These are phyloP conservation scores for Pelochelys cantorii DNA, from an alignment of 2,797 vertebrate species.

Conservation along the genomic window DNA sequence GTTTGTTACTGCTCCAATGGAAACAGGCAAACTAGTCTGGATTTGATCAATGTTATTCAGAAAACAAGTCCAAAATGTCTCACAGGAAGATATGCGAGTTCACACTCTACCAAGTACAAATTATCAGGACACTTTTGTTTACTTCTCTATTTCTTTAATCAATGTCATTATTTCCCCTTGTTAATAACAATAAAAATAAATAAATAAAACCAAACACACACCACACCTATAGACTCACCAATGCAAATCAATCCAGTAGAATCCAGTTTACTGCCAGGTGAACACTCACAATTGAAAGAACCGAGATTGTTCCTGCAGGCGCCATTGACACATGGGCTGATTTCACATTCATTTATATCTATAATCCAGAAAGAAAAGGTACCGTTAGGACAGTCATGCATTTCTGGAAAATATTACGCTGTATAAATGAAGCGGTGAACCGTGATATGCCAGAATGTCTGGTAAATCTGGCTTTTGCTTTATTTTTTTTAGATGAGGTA, in stretches of 20 bases:
- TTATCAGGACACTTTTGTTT: not conserved
- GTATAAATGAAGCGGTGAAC: conserved; percentile 37
- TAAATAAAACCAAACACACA: not conserved
- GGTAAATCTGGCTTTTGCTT: conserved; percentile 61
- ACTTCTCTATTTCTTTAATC: not conserved
- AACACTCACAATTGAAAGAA: conserved; percentile 84
- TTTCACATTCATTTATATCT: conserved; percentile 86
- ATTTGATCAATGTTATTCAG: not conserved
- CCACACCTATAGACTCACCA: conserved; percentile 70
- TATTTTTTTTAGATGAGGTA: not conserved
- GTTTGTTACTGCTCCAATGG: not conserved
- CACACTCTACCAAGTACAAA: not conserved
- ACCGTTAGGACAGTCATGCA: conserved; percentile 29
- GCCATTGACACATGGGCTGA: conserved; percentile 79
- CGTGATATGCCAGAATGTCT: conserved; percentile 57
- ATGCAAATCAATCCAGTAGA: conserved; percentile 81
- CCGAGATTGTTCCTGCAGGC: conserved; percentile 84
- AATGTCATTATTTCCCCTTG: not conserved
- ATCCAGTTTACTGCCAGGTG: conserved; percentile 81
- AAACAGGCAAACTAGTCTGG: not conserved
- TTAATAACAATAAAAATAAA: not conserved
- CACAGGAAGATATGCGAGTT: not conserved
- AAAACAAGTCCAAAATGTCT: not conserved
- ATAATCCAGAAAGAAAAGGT: conserved; percentile 59
- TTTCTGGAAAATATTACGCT: conserved; percentile 71